Conservation (phyloP, 2,888 invertebrate species). For the Dynastes tityus region DNA sequence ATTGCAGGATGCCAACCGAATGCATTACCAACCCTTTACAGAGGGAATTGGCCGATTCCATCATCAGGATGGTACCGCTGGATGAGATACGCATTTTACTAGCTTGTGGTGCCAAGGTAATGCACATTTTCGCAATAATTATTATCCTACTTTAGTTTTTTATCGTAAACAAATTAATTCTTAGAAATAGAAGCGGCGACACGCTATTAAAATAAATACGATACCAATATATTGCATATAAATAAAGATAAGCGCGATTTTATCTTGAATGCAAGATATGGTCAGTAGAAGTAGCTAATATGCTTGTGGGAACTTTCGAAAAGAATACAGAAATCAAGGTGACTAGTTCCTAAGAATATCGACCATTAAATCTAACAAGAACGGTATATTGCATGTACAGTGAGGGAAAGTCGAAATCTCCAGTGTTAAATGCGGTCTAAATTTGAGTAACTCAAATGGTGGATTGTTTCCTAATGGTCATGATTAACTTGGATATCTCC, state of each 20-base stretch:
- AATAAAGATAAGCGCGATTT: neutral
- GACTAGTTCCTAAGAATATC: neutral
- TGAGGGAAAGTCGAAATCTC: too few relatives aligned
- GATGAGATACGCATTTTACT: slow-evolving; percentile 90
- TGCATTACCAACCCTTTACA: slow-evolving; percentile 84
- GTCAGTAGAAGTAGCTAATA: neutral
- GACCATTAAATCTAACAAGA: neutral
- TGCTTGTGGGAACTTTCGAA: neutral
- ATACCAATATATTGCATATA: too few relatives aligned
- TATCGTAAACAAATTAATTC: too few relatives aligned
- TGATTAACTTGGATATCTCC: too few relatives aligned
- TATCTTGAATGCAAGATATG: neutral
- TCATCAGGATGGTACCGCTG: slow-evolving; percentile 88
- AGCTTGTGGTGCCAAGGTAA: slow-evolving; percentile 88
- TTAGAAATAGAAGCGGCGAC: too few relatives aligned
- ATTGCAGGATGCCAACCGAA: slow-evolving; percentile 79
- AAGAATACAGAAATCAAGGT: slow-evolving; percentile 6
- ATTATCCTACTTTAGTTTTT: too few relatives aligned
- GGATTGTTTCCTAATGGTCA: too few relatives aligned
- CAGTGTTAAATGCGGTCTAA: too few relatives aligned
- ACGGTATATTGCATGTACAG: too few relatives aligned
- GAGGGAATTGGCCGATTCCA: slow-evolving; percentile 91
- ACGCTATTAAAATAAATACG: too few relatives aligned
- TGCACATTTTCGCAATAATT: slow-evolving; percentile 14
- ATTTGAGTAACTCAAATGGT: too few relatives aligned